These are phyloP conservation scores for Antrozous pallidus DNA, from an alignment of 2,797 vertebrate species.

Conservation along the genomic window DNA sequence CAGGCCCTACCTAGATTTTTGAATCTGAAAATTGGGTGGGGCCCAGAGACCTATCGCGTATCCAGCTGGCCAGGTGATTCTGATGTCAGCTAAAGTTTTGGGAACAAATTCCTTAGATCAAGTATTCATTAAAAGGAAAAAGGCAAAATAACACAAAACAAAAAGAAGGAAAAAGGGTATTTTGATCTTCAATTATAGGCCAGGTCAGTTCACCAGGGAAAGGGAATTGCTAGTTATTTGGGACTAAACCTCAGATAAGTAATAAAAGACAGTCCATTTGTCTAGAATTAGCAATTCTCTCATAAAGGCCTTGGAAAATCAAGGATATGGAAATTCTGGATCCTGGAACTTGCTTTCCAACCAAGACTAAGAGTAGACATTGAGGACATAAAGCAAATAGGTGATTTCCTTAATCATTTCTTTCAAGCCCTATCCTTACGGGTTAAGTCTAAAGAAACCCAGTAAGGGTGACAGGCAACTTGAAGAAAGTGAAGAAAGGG, in stretches of 20 bases:
- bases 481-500: neutral
- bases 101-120: neutral
- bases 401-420: neutral
- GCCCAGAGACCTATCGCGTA: neutral
- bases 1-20: neutral
- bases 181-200: neutral
- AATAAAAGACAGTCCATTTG: neutral
- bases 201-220: neutral
- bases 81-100: neutral
- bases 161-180: neutral
- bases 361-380: neutral
- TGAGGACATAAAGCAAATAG: neutral
- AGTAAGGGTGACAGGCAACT: neutral
- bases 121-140: neutral
- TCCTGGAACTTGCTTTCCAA: neutral
- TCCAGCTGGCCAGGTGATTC: neutral
- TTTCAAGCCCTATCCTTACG: neutral
- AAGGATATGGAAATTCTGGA: neutral
- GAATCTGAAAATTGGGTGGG: neutral
- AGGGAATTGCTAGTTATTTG: neutral
- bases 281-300: neutral
- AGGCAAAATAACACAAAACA: neutral
- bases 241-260: neutral
- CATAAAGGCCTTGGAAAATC: neutral
- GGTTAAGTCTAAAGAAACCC: slow-evolving; percentile 3